Evolutionary conservation across 2,113 vertebrate species (phyloP).

Genomic region (Pseudolaguvia tuberculata): DNA sequence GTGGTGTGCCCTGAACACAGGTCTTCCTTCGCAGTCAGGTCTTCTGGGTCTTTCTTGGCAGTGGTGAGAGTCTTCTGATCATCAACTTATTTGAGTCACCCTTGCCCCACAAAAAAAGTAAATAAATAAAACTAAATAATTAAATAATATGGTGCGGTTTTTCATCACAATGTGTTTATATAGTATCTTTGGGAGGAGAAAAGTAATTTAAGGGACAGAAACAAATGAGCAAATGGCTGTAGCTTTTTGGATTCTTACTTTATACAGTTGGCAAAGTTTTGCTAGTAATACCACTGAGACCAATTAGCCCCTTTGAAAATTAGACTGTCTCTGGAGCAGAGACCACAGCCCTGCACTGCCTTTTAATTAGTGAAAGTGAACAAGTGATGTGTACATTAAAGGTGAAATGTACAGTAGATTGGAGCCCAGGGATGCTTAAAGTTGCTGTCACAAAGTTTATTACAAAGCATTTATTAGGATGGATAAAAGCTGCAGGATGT

Average conservation of each 20-base stretch:
- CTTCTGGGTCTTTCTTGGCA: no score
- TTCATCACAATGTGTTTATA: neutral
- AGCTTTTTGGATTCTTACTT: neutral
- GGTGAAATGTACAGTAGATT: constrained; percentile 7
- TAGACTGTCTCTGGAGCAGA: neutral
- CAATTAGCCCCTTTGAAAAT: constrained; percentile 7
- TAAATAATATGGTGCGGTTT: neutral
- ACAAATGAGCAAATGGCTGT: neutral
- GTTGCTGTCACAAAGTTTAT: constrained; percentile 8
- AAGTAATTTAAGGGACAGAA: neutral
- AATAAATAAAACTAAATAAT: no score
- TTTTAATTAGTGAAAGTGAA: constrained; percentile 14
- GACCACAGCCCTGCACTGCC: constrained; percentile 1
- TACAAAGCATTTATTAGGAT: constrained; percentile 19
- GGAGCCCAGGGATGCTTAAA: constrained; percentile 9
- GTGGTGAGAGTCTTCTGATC: no score
- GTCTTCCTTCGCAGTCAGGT: no score
- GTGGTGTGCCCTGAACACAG: no score
- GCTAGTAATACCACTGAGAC: neutral
- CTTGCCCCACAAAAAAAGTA: no score
- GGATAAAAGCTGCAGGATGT: neutral
- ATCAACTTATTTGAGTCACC: no score
- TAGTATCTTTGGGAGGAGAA: neutral
- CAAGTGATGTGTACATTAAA: constrained; percentile 16
- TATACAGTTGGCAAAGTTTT: neutral